Evolutionary conservation across 2,888 invertebrate species (phyloP), one percentile per base, ranked within the genome.

Genomic region (Rhopalosiphum nymphaeae): DNA sequence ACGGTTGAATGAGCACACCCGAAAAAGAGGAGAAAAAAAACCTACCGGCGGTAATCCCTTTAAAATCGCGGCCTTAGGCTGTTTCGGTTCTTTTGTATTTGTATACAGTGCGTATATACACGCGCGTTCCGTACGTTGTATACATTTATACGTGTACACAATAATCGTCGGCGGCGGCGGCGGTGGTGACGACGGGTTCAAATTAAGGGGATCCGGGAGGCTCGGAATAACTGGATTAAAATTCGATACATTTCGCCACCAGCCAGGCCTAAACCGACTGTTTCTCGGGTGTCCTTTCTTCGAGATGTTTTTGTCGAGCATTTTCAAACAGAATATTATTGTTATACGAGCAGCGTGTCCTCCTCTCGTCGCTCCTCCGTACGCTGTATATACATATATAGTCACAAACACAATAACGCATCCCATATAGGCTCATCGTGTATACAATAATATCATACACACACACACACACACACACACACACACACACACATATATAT

Each of bases 191-290:
- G 93, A 84, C 90, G 89, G 92, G 93, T 89, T 90, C 93, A 56
- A 93, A 93, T 93, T 90, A 90, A 90, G 89, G 84, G 84, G 84
- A 89, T 90, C 56, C 57, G 49, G 46, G 46, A 26, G 57, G 91
- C 49, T 94, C 90, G 29, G 86, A 91, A 94, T 94, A 94, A 94
- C 94, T 91, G 94, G 94, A 94, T 94, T 94, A 94, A 91, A 91
- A 94, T 86, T 53, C 90, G 94, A 94, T 94, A 94, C 89, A 56
- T 93, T 93, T 89, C 46, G 92, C 88, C 92, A n/a, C 53, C 67
- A 57, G 57, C 78, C 78, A 9, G 78, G 78, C 36, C 36, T 1
- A 9, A 2, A 1, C 26, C 57, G 57, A 11, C 57, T 78, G 21
- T 36, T 44, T 49, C 44, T 90, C 90, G 85, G 61, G 53, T 91